These are phyloP conservation scores for Patella caerulea DNA, from an alignment of 2,888 invertebrate genomes.

Conservation along the genomic window DNA sequence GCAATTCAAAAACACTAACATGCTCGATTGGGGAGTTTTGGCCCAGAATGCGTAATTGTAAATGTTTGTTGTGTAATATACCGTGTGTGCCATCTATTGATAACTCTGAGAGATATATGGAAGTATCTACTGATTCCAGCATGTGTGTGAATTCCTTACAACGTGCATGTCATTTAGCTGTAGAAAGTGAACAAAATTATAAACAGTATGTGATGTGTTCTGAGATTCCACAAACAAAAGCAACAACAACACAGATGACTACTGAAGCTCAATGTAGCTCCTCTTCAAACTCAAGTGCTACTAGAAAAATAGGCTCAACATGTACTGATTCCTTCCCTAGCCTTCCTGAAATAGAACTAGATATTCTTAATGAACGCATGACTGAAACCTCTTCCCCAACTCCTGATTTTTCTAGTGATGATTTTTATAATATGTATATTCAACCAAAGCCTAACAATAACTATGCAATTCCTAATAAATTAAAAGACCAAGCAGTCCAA, in stretches of 20 bases:
- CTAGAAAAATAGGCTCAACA: not conserved
- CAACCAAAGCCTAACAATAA: not conserved
- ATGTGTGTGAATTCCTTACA: not conserved
- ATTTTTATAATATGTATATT: not conserved
- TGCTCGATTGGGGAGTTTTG: not conserved
- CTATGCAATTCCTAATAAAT: not conserved
- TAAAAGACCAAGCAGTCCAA: not conserved
- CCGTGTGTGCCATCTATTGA: not conserved
- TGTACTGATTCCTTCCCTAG: constrained; percentile 10
- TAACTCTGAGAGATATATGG: not conserved
- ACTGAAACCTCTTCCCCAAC: not conserved
- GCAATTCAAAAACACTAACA: not conserved
- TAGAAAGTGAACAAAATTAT: not conserved
- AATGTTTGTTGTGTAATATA: not conserved
- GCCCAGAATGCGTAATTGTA: not conserved
- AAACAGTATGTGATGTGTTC: not conserved
- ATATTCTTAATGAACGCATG: constrained; percentile 1
- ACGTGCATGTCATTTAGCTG: not conserved
- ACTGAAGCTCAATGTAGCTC: not conserved
- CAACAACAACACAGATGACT: not conserved
- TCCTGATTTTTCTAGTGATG: not conserved
- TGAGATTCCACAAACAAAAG: not conserved
- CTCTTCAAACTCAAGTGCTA: not conserved
- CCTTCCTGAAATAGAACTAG: not conserved
- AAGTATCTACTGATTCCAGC: not conserved